Evolutionary conservation across 2,888 invertebrate species (phyloP), one percentile per base, ranked within the genome.

Genomic region (Hypercompe scribonia): DNA sequence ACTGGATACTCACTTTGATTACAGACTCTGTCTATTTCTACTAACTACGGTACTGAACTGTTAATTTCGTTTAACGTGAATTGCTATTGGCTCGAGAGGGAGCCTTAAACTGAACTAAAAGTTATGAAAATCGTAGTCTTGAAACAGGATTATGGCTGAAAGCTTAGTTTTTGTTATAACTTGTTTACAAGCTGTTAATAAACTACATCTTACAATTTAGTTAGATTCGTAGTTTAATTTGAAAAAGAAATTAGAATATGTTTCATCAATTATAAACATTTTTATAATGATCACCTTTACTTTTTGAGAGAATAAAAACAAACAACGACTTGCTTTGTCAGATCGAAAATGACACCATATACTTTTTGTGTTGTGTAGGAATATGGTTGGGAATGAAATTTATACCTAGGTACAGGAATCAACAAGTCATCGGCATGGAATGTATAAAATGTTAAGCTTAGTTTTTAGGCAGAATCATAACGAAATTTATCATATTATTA

Each of bases 21-120:
- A 70, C 70, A 82, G 82, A 80, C 81, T 84, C 81, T 78, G 79
- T 70, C 81, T 79, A 81, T 86, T 84, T 79, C 79, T 78, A 83
- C 83, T 84, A 86, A 84, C 80, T 78, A 79, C 82, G 71, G 73
- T 76, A 83, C 67, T 70, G 78, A 79, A 73, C 78, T 78, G 83
- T 80, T 83, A 82, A 84, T 83, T 80, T 80, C 74, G 70, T 79
- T 74, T 77, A 80, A 75, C 81, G 75, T 81, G 75, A 82, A 84
- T 80, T 84, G 70, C 74, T 70, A 73, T 76, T 67, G 70, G 75
- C 71, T 68, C 76, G 72, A 73, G 69, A 71, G 67, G 75, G 78
- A 80, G 72, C 70, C 70, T 73, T 81, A 76, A 74, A 75, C 71
- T 76, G 77, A 74, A 74, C 74, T 71, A 74, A 65, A 46, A 68